Evolutionary conservation across 2,888 invertebrate species (phyloP).

Genomic region (Stenolophus ochropezus): DNA sequence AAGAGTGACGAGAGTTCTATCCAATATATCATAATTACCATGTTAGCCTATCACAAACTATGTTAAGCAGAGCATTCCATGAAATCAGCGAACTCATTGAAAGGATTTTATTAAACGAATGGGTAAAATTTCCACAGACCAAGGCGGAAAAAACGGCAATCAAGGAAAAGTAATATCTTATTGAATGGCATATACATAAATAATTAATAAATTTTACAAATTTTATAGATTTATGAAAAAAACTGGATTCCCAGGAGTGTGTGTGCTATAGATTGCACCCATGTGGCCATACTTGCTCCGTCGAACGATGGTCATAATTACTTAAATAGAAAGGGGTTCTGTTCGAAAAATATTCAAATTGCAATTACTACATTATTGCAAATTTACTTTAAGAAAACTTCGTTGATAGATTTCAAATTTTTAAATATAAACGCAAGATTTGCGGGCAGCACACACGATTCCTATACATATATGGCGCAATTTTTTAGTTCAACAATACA

Average conservation of each 20-base stretch:
- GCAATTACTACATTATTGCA: slow-evolving; percentile 56
- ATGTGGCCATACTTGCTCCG: slow-evolving; percentile 62
- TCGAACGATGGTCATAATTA: slow-evolving; percentile 63
- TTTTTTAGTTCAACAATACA: neutral
- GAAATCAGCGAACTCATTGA: slow-evolving; percentile 57
- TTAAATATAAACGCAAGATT: slow-evolving; percentile 1
- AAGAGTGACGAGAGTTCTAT: neutral
- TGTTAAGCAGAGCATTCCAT: slow-evolving; percentile 48
- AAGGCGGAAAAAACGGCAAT: slow-evolving; percentile 46
- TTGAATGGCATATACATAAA: too few relatives aligned
- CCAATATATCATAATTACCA: neutral
- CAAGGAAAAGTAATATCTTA: slow-evolving; percentile 42
- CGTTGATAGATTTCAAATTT: slow-evolving; percentile 52
- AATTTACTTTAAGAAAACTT: slow-evolving; percentile 58
- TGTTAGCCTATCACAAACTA: slow-evolving; percentile 50
- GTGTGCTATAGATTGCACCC: slow-evolving; percentile 61
- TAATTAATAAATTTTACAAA: neutral
- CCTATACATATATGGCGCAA: too few relatives aligned
- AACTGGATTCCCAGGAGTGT: slow-evolving; percentile 61
- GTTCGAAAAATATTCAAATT: slow-evolving; percentile 63
- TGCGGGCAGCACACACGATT: neutral
- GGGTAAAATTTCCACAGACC: slow-evolving; percentile 59
- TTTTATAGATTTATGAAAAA: slow-evolving; percentile 61
- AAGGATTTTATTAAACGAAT: slow-evolving; percentile 25
- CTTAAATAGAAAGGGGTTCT: slow-evolving; percentile 61